Evolutionary conservation across 2,113 vertebrate species (phyloP).

Genomic region (Apistogramma diplotaenia): DNA sequence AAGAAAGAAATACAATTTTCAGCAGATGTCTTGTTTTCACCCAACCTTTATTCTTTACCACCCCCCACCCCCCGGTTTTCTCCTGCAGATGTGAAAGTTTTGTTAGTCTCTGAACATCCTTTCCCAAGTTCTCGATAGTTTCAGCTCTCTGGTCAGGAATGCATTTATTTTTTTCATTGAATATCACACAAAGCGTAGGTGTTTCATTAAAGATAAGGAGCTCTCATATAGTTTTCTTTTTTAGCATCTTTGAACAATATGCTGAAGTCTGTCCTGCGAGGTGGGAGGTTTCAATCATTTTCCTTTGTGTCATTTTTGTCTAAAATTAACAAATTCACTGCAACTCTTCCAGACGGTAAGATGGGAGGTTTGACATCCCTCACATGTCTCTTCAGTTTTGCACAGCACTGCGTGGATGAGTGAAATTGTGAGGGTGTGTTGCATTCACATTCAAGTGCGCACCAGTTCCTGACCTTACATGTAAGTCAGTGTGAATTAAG

Average conservation of each 20-base stretch:
- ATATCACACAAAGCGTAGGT: background rate
- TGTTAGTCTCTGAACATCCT: constrained; percentile 28
- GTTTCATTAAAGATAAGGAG: constrained; percentile 33
- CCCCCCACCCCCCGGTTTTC: background rate
- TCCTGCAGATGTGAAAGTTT: constrained; percentile 32
- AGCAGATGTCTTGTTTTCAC: constrained; percentile 39
- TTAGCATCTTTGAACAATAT: background rate
- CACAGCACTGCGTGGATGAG: background rate
- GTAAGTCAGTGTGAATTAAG: background rate
- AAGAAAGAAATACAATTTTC: constrained; percentile 2
- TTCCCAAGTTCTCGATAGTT: constrained; percentile 2
- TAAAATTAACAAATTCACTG: background rate
- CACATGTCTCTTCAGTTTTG: background rate
- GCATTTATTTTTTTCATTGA: constrained; percentile 33
- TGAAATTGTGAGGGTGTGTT: background rate
- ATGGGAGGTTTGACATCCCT: background rate
- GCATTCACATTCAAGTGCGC: background rate
- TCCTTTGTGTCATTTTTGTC: background rate
- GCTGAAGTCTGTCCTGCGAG: background rate
- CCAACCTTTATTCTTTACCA: constrained; percentile 19
- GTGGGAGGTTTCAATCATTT: background rate
- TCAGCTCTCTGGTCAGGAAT: constrained; percentile 3
- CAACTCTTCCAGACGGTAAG: background rate
- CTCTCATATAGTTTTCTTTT: background rate
- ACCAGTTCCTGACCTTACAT: background rate